phyloP scores from a whole-genome alignment of 1,140 invertebrate species.

The Teleopsis dalmanni region DNA sequence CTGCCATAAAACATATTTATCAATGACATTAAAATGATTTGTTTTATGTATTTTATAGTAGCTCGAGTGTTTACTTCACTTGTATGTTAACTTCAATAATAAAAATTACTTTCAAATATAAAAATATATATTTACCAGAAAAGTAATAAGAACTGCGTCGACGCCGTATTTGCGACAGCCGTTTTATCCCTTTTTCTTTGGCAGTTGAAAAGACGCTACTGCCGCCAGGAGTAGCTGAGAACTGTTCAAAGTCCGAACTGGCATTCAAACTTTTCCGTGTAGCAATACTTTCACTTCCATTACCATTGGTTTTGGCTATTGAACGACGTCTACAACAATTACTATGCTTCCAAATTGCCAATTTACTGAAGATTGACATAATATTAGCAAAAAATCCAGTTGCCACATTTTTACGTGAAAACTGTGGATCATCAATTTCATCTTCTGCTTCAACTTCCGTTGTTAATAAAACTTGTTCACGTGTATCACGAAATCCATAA shows the following conservation, averaged over 20 bases:
- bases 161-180: constrained; percentile 33
- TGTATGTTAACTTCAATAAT: too few species aligned
- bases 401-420: background rate
- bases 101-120: background rate
- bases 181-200: constrained; percentile 16
- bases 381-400: constrained; percentile 2
- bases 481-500: background rate
- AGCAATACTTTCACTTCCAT: constrained; percentile 1
- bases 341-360: constrained; percentile 9
- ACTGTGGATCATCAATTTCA: background rate
- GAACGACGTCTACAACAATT: constrained; percentile 2
- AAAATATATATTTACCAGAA: constrained; percentile 25
- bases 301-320: background rate
- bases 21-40: too few species aligned
- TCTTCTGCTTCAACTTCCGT: background rate
- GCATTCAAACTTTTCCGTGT: constrained; percentile 7
- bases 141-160: constrained; percentile 40
- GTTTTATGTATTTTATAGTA: too few species aligned
- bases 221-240: background rate
- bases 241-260: constrained; percentile 17
- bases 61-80: too few species aligned
- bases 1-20: too few species aligned
- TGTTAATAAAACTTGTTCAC: background rate
- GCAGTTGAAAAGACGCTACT: constrained; percentile 14
- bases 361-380: constrained; percentile 7